These are phyloP conservation scores for Andrena trimmerana DNA, from an alignment of 2,888 invertebrate species.

Conservation along the genomic window DNA sequence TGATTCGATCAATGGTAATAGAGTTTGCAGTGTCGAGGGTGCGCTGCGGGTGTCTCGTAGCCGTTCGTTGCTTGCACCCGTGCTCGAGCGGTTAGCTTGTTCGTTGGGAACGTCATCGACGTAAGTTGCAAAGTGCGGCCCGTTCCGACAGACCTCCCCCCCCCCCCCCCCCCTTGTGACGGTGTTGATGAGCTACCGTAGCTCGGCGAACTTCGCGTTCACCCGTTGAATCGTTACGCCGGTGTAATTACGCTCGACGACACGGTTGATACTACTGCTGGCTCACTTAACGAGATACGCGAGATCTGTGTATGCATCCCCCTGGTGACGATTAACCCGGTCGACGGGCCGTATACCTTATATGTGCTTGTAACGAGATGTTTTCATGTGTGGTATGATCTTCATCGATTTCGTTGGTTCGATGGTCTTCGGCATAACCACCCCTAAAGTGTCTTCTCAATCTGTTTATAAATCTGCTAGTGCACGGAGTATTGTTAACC, in stretches of 20 bases:
- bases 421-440: no score
- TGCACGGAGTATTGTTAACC: no score
- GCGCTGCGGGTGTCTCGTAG: slow-evolving; percentile 29
- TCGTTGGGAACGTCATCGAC: slow-evolving; percentile 1
- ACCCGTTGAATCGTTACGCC: slow-evolving; percentile 32
- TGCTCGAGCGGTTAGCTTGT: slow-evolving; percentile 1
- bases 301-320: not conserved
- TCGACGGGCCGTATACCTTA: not conserved
- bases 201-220: slow-evolving; percentile 26
- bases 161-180: no score
- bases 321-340: slow-evolving; percentile 36
- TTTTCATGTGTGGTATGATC: no score
- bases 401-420: no score
- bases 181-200: not conserved
- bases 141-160: not conserved
- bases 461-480: no score
- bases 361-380: no score
- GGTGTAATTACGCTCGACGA: slow-evolving; percentile 42
- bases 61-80: slow-evolving; percentile 11
- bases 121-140: slow-evolving; percentile 5
- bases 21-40: slow-evolving; percentile 33
- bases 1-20: slow-evolving; percentile 39
- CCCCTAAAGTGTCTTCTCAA: no score
- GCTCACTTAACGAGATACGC: slow-evolving; percentile 24
- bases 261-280: slow-evolving; percentile 9